Evolutionary conservation across 2,113 vertebrate species (phyloP), one percentile per base, ranked within the genome.

Genomic region (Rhinoderma darwinii): DNA sequence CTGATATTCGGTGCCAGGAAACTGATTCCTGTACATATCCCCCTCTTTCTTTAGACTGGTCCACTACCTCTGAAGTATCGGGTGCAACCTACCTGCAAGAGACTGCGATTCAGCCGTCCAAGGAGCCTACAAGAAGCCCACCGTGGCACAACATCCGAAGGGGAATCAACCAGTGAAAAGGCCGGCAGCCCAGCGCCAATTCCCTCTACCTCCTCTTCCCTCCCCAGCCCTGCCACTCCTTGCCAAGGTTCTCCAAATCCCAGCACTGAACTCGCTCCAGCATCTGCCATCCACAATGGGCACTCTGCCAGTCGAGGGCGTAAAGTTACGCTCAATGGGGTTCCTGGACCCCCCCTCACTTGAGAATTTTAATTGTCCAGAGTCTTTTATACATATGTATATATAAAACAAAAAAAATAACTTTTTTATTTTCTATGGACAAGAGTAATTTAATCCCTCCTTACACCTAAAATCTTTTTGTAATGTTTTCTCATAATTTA

Each of bases 151-250:
- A 94, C 96, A 0, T 98, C 97, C 0, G 97, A 98, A 93, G 96
- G 96, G 88, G 97, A 98, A 83, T 97, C 97, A 0, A 93, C 94
- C 89, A 97, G 97, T 68, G 97, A 98, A 94, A 97, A 97, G 90
- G 95, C 96, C 39, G 95, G 95, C 93, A 97, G 96, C 90, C 96
- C 96, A 0, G 93, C 95, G 25, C 92, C 94, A 47, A 91, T 93
- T 84, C 94, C 93, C 0, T 89, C 94, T 82, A 92, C 95, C 79
- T 93, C 96, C 35, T 93, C 96, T 32, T 92, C 96, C 0, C 92
- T 95, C 88, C 93, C 96, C 88, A 95, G 94, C 91, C 93, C 93
- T 0, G 90, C 39, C 70, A 93, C 94, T 22, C 94, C 94, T 0
- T 92, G 91, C 83, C 94, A 93, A 39, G 93, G 94, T 51, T 93